Conservation (phyloP, 2,113 vertebrate species). For the Isurus oxyrinchus region DNA sequence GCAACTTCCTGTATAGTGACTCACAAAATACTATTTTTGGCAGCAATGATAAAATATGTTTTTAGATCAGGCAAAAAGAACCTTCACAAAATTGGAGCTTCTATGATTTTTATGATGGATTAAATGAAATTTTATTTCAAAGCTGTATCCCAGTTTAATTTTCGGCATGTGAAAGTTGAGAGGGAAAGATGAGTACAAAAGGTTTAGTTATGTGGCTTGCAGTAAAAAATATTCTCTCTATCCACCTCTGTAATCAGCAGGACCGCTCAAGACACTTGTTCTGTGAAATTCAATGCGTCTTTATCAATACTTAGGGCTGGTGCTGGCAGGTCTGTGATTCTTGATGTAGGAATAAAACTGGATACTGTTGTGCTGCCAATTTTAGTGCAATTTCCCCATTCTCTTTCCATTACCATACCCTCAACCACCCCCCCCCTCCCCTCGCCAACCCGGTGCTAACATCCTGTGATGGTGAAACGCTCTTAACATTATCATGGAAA, state of each 20-base stretch:
- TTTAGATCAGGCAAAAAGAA: conserved; percentile 5
- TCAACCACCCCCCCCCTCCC: too few species aligned
- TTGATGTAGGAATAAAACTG: neutral
- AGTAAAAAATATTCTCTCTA: neutral
- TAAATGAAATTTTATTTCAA: conserved; percentile 27
- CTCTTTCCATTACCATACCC: neutral
- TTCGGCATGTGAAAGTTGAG: neutral
- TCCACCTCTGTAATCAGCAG: neutral
- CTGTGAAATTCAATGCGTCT: neutral
- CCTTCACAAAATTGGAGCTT: neutral
- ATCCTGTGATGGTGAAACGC: neutral
- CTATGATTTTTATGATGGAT: conserved; percentile 19
- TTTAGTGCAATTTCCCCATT: neutral
- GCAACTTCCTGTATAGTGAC: conserved; percentile 15
- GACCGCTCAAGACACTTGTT: neutral
- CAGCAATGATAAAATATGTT: neutral
- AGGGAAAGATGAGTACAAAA: neutral
- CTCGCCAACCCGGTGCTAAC: neutral
- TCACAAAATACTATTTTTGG: conserved; percentile 23
- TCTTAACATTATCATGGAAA: neutral
- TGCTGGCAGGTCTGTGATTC: neutral
- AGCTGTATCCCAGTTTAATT: neutral
- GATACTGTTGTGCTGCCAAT: neutral
- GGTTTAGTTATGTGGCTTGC: neutral
- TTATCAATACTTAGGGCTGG: neutral